Percentiles rank a stretch among this genome's conserved stretches.
Conservation (phyloP, 2,797 vertebrate species). For the Alectoris magna region DNA sequence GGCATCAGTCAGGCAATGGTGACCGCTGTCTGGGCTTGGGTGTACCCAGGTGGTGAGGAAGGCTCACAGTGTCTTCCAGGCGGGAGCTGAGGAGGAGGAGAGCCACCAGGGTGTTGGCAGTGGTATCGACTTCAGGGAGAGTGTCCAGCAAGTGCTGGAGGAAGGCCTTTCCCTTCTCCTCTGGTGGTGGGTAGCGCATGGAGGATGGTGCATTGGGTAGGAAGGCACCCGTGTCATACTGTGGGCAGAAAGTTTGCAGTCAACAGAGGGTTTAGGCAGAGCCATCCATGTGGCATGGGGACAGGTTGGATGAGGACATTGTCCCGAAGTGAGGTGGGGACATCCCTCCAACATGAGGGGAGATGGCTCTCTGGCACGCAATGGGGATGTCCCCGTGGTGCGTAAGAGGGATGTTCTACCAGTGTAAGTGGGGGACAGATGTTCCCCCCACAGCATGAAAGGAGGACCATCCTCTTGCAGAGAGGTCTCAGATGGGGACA, state of each 20-base stretch:
- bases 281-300: background rate
- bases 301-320: background rate
- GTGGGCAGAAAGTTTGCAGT: background rate
- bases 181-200: constrained; percentile 85
- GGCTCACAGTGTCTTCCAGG: constrained; percentile 85
- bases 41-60: too few relatives aligned
- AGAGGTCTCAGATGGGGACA: accelerated
- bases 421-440: too few relatives aligned
- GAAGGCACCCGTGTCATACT: constrained; percentile 89
- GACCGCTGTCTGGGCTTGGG: too few relatives aligned
- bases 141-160: constrained; percentile 86
- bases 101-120: constrained; percentile 86
- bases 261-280: background rate
- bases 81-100: constrained; percentile 85
- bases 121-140: constrained; percentile 83
- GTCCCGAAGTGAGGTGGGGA: background rate
- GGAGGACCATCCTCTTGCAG: too few relatives aligned
- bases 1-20: background rate
- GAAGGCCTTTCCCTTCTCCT: constrained; percentile 81
- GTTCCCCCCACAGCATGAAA: too few relatives aligned
- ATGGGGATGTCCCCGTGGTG: too few relatives aligned
- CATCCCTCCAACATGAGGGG: too few relatives aligned
- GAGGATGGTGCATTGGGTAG: constrained; percentile 88
- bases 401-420: too few relatives aligned
- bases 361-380: too few relatives aligned